phyloP scores from a whole-genome alignment of 2,797 vertebrate species.

The Taeniopygia guttata region DNA sequence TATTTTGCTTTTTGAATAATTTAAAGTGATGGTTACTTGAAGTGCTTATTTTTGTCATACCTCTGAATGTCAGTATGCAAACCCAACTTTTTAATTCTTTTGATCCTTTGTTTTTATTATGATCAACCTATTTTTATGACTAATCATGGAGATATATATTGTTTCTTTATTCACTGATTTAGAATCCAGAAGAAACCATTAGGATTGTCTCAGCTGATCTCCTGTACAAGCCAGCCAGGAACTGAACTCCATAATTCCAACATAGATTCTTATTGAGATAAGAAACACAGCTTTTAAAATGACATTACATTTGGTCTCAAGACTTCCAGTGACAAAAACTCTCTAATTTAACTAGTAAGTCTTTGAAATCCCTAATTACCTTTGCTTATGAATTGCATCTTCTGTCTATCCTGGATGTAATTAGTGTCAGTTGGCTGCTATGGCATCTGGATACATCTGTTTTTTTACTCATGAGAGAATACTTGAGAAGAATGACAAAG shows the following conservation, averaged over 20 bases:
- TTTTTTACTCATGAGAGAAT: background rate
- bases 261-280: background rate
- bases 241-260: background rate
- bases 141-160: background rate
- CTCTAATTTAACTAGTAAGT: background rate
- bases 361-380: background rate
- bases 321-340: background rate
- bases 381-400: background rate
- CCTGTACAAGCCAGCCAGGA: background rate
- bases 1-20: background rate
- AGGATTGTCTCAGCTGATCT: background rate
- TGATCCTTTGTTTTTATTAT: background rate
- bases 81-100: background rate
- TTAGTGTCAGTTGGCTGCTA: background rate
- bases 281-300: background rate
- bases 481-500: background rate
- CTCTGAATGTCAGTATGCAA: background rate
- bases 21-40: background rate
- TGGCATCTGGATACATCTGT: background rate
- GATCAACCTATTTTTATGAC: background rate
- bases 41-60: background rate
- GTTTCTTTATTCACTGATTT: background rate
- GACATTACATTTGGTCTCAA: background rate
- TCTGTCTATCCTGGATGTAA: background rate
- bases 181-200: background rate